Percentiles rank a stretch among this genome's conserved stretches.
phyloP scores from a whole-genome alignment of 2,797 vertebrate species.

The Todus mexicanus region DNA sequence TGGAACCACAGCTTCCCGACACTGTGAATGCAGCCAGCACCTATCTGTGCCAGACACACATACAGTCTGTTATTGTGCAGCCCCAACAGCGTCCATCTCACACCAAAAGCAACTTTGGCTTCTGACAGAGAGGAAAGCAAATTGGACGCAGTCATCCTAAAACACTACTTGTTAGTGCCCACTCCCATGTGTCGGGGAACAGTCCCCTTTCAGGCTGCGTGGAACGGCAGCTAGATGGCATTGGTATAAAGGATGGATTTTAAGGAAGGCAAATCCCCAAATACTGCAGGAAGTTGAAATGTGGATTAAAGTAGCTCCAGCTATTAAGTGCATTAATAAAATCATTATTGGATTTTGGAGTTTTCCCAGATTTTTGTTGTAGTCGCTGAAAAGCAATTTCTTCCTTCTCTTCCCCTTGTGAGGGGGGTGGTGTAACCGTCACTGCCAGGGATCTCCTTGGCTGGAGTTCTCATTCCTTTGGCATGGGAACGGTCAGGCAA shows the following conservation, averaged over 20 bases:
- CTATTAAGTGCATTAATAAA: neutral
- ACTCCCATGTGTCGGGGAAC: neutral
- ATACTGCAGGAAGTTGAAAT: neutral
- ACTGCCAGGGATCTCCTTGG: neutral
- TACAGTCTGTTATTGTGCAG: neutral
- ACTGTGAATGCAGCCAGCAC: neutral
- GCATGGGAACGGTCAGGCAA: neutral
- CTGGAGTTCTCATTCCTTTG: neutral
- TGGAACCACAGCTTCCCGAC: neutral
- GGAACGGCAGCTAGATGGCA: neutral
- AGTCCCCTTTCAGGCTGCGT: neutral
- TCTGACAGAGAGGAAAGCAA: neutral
- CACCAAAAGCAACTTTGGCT: neutral
- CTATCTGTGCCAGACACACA: neutral
- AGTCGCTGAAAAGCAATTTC: neutral
- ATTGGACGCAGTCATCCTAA: neutral
- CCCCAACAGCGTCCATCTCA: neutral
- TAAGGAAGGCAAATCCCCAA: neutral
- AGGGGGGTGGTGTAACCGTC: fast-evolving
- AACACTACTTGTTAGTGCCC: neutral
- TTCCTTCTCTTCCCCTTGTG: neutral
- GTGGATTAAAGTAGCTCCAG: neutral
- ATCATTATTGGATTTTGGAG: neutral
- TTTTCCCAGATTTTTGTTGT: neutral
- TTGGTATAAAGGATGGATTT: neutral